Evolutionary conservation across 2,797 vertebrate genomes (phyloP), one percentile per base, ranked within the genome.

Genomic region (Lepilemur ruficaudatus): DNA sequence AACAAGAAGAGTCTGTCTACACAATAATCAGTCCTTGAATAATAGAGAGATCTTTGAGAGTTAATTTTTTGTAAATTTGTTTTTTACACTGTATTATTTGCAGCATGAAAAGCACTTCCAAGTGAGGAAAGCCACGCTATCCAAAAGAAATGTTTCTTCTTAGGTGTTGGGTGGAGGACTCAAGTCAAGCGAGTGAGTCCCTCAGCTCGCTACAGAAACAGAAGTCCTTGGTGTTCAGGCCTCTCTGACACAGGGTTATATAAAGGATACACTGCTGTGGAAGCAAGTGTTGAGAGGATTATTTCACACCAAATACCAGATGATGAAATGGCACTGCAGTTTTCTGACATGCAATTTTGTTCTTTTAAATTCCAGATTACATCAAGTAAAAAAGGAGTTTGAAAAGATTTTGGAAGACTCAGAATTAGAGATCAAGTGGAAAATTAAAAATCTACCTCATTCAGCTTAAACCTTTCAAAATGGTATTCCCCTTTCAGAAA

Each of bases 401-500:
- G 57, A 73, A 87, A 72, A 88, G 35, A 41, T 18, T 82, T 92
- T 52, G 78, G 38, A 78, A 95, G 67, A 38, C 28, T 67, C 35
- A 25, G 35, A 93, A 89, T 65, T 48, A 85, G 55, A 94, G 14
- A 61, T 23, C 18, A 82, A 63, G 41, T 6, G 4, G 55, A 90
- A 93, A 86, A 23, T 18, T 92, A 50, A 5, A 67, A n/a, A 84
- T 50, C 76, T 41, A 55, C 55, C 55, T 70, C 35, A 30, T 72
- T 80, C n/a, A 23, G 4, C 1, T 72, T 2, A 63, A 79, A 3
- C 28, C 5, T n/a, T 83, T 97, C 89, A 57, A 96, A 91, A n/a
- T 38, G 30, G 23, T 32, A 8, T 69, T 43, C 94, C 92, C 75
- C 97, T 95, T 83, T 95, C 84, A 92, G 87, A 92, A 95, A 84